Base-by-base conservation (phyloP, 2,888 invertebrate species). In the Drosophila maculinotata region DNA sequence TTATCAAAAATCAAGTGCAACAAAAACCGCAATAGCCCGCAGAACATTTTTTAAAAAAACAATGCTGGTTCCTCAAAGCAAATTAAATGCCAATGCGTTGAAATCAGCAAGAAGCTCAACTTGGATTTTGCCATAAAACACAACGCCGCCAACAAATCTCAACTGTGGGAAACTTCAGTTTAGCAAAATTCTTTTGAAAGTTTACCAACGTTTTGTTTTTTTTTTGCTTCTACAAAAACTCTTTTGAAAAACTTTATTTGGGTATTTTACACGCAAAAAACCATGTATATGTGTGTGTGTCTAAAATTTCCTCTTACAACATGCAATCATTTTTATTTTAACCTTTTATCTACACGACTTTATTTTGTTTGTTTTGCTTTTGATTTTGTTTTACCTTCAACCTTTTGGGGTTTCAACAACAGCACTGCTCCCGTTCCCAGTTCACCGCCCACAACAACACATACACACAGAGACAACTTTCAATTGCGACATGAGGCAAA, bases 371-470 rank as follows among this genome's bases (percentile, higher is more conserved):
- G 69, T 74, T 78, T 67, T 79, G 64, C 35, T 69, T 69, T 74
- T 71, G 58, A 57, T 71, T 76, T 67, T 69, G 64, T 76, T 69
- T 87, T 83, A 87, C 83, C 87, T 83, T 83, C 87, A 84, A 85
- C 83, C 82, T 83, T 83, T 82, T 79, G 82, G 68, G 79, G 71
- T 72, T 72, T 79, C 79, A 57, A 48, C 62, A 52, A 39, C 58
- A 59, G 60, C 39, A 42, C 25, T 54, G 45, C 17, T 41, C 44
- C 47, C 68, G 14, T 48, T 63, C 47, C 52, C 57, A 36, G 15
- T 67, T 12, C 60, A 20, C 59, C 49, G 39, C 67, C 56, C 63
- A 67, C 49, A 67, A 54, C 41, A 14, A 64, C 54, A 51, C 38
- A 42, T 54, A 28, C 42, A 44, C 35, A 31, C 30, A 49, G 9